Percentiles rank a stretch among this genome's conserved stretches.
Evolutionary conservation across 2,888 invertebrate species (phyloP).

Genomic region (Parochlus steinenii): DNA sequence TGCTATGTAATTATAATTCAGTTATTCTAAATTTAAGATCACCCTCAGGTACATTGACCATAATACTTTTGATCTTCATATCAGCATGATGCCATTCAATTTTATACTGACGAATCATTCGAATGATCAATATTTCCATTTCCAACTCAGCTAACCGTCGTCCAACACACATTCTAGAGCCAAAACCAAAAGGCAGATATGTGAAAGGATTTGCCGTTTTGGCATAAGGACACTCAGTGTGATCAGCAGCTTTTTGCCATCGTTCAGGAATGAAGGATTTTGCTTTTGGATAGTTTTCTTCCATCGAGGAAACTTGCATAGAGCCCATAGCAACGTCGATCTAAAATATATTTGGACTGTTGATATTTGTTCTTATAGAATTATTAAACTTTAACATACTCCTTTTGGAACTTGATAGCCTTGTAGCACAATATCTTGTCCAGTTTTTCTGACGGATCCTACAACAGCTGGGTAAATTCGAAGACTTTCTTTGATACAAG

Average conservation of each 20-base stretch:
- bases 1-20: too few species aligned
- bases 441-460: constrained; percentile 37
- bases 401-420: constrained; percentile 45
- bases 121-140: constrained; percentile 10
- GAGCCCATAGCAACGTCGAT: too few species aligned
- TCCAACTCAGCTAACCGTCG: constrained; percentile 13
- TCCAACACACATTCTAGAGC: constrained; percentile 11
- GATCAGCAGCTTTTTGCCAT: constrained; percentile 11
- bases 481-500: constrained; percentile 54
- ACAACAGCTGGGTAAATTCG: constrained; percentile 41
- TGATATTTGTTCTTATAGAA: too few species aligned
- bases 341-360: too few species aligned
- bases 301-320: too few species aligned
- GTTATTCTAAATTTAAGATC: too few species aligned
- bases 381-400: too few species aligned
- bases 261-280: constrained; percentile 12
- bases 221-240: constrained; percentile 6
- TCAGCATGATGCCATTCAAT: constrained; percentile 13
- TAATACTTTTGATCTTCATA: constrained; percentile 9
- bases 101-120: constrained; percentile 10
- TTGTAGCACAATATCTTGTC: constrained; percentile 37
- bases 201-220: constrained; percentile 9
- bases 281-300: constrained; percentile 8
- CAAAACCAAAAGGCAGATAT: constrained; percentile 12
- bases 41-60: too few species aligned